Conservation (phyloP, 2,797 vertebrate species). For the Avahi laniger region DNA sequence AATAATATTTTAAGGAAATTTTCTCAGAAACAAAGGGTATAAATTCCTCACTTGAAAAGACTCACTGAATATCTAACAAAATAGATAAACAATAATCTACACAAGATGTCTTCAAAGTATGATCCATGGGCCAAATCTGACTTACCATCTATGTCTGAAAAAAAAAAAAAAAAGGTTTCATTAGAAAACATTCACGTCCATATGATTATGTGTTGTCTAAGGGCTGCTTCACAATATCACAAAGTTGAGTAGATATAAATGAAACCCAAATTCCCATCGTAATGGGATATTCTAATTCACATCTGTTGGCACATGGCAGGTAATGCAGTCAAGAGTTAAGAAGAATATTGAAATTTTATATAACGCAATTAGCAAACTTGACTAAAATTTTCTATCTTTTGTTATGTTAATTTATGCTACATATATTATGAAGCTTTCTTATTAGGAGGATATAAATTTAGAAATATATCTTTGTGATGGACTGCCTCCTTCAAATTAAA, state of each 20-base stretch:
- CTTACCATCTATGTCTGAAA: not conserved
- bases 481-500: not conserved
- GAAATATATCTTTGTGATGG: not conserved
- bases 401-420: not conserved
- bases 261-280: not conserved
- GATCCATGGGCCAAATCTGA: not conserved
- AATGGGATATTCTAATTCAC: not conserved
- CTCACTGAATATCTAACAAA: not conserved
- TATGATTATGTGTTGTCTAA: no score
- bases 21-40: not conserved
- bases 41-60: not conserved
- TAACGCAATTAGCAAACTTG: not conserved
- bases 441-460: not conserved
- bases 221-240: not conserved
- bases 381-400: not conserved
- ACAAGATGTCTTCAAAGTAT: not conserved
- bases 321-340: not conserved
- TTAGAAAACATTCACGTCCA: not conserved
- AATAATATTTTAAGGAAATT: not conserved
- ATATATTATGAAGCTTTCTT: not conserved
- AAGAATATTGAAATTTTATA: not conserved
- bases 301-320: not conserved
- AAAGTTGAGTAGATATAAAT: not conserved
- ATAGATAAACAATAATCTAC: not conserved
- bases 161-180: not conserved